Evolutionary conservation across 2,888 invertebrate genomes (phyloP), one percentile per base, ranked within the genome.

Genomic region (Drosophila affinis): DNA sequence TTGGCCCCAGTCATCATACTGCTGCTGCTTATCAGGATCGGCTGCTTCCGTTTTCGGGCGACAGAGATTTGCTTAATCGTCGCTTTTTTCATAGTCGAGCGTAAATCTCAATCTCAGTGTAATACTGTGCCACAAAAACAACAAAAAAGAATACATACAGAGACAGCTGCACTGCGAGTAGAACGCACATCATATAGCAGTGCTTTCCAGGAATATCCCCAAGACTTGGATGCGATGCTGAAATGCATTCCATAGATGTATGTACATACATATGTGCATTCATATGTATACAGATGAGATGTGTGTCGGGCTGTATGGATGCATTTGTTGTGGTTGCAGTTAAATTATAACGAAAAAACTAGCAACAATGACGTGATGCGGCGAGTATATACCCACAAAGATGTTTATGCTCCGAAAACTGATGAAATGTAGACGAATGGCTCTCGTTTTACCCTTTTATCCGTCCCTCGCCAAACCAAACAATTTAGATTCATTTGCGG

Each of bases 351-450:
- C 74, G 62, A 76, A 70, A 61, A 29, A 67, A 69, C 74, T 79
- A 83, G 71, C 62, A 72, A 78, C 87, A 78, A 79, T 83, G 83
- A 83, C 83, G 83, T 83, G 83, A 83, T 83, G 74, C 87, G 53
- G 71, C 65, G 64, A 69, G 75, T 81, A 78, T 34, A 34, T 12
- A 70, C 57, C 69, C 56, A 46, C 60, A 29, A 14, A 53, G 48
- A 65, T 64, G 64, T 78, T 65, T 65, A 63, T 78, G 53, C 39
- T 59, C 45, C 67, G 56, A 39, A 45, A 56, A 32, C 55, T 56
- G 61, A 45, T 48, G 53, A 49, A 46, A 61, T n/a, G 48, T 24
- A 52, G 52, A 55, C 27, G 29, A 44, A 45, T 45, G 49, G 18
- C 29, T 18, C 34, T 47, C 14, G 18, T 51, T 17, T 7, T 10